These are phyloP conservation scores for Cydia strobilella DNA, from an alignment of 1,140 invertebrate species.

Conservation along the genomic window DNA sequence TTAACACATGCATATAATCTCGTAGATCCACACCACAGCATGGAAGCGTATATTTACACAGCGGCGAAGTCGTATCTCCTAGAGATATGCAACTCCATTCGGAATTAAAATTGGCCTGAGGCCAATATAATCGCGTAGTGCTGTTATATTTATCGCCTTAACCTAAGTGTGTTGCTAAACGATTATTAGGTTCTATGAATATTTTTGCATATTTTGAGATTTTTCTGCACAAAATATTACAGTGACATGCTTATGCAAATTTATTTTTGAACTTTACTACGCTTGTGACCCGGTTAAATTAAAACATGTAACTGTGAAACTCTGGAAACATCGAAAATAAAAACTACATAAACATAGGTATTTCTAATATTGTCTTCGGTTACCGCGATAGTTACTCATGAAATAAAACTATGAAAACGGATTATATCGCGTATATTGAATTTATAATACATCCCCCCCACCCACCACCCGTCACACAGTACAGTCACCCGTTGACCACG, in stretches of 20 bases:
- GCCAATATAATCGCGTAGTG: slow-evolving; percentile 62
- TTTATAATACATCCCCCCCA: no score
- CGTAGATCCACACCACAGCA: slow-evolving; percentile 20
- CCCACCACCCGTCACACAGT: no score
- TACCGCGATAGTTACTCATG: no score
- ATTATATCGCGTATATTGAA: no score
- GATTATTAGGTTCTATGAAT: slow-evolving; percentile 31
- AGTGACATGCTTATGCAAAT: neutral
- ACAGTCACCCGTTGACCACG: no score
- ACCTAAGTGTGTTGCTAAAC: slow-evolving; percentile 34
- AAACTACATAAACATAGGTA: no score
- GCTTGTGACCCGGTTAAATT: no score
- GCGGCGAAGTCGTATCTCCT: slow-evolving; percentile 43
- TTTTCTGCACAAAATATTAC: slow-evolving; percentile 3
- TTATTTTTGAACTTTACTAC: no score
- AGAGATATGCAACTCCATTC: slow-evolving; percentile 54
- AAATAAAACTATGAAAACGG: no score
- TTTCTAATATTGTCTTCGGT: no score
- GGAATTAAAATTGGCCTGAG: slow-evolving; percentile 63
- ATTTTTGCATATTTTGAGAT: slow-evolving; percentile 32
- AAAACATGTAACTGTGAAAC: no score
- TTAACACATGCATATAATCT: slow-evolving; percentile 33
- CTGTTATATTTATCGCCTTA: slow-evolving; percentile 51
- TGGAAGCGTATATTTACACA: slow-evolving; percentile 44
- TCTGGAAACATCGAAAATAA: no score